phyloP scores from a whole-genome alignment of 2,797 vertebrate genomes.

The Knipowitschia caucasica region DNA sequence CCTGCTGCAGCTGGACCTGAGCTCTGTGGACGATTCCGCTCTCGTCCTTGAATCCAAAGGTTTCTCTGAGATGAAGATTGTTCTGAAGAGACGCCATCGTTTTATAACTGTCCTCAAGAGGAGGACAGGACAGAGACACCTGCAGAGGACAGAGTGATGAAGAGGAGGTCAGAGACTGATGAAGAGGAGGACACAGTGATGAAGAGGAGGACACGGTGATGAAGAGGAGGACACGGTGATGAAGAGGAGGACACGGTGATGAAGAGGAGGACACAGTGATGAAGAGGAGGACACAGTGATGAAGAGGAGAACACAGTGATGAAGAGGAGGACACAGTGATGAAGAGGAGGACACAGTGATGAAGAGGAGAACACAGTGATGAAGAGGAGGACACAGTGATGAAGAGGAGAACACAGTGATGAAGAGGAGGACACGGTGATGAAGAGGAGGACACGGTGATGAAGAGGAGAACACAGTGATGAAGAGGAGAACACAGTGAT shows the following conservation, averaged over 20 bases:
- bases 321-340: too few relatives aligned
- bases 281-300: too few relatives aligned
- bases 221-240: neutral
- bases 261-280: too few relatives aligned
- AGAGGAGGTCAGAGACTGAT: too few relatives aligned
- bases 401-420: too few relatives aligned
- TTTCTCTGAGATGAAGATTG: slow-evolving; percentile 77
- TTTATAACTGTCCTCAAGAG: slow-evolving; percentile 82
- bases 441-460: too few relatives aligned
- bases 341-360: neutral
- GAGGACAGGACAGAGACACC: slow-evolving; percentile 65
- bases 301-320: neutral
- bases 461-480: neutral
- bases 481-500: too few relatives aligned
- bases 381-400: neutral
- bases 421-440: neutral
- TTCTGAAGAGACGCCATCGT: slow-evolving; percentile 79
- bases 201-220: too few relatives aligned
- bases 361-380: too few relatives aligned
- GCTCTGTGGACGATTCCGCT: slow-evolving; percentile 82
- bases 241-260: too few relatives aligned
- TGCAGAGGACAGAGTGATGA: slow-evolving; percentile 34
- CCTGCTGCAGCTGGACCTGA: slow-evolving; percentile 90
- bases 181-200: too few relatives aligned
- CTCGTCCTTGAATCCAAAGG: slow-evolving; percentile 79